Evolutionary conservation across 2,113 vertebrate genomes (phyloP), one percentile per base, ranked within the genome.

Genomic region (Ginglymostoma cirratum): DNA sequence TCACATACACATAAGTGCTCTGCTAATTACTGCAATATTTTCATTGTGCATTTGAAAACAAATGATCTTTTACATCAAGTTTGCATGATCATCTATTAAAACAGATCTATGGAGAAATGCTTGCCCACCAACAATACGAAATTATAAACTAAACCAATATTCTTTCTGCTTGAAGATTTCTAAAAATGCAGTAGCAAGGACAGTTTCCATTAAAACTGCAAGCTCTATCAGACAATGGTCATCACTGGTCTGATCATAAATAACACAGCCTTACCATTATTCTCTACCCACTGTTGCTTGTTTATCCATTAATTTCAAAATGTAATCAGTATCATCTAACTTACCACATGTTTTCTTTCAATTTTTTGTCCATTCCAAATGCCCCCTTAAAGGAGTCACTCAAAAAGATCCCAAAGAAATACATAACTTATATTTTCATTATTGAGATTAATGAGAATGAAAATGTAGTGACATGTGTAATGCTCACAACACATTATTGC

Each of bases 1-100:
- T 89, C 14, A 72, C 10, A 3, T 76, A 27, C 65, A 27, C 2
- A 70, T 24, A 94, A 94, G 12, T 69, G 17, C 19, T 70, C 66
- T 70, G 21, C 34, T 90, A 90, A 90, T 90, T 61, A 61, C 48
- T 61, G 87, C 30, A 90, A 34, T 90, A 90, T 34, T 90, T 90
- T 52, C 15, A n/a, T 34, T 90, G 14, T 19, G 52, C 52, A 90
- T 17, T 61, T 90, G 27, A 65, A 65, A 90, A 90, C 15, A 90
- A 94, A 24, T 45, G 38, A 94, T 69, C n/a, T 94, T 21, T 42
- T 94, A 7, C 65, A 69, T 3, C 30, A 94, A 45, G 69, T 94
- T 94, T 94, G 38, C 27, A 94, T 23, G 34, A 45, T 24, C 92
- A 67, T 19, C 15, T 66, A 15, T 45, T 89, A 61, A 61, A 45